Evolutionary conservation across 53 echinoderm and acorn worm genomes (phyloP), one percentile per base, ranked within the genome.

Genomic region (Zoroaster sp.): DNA sequence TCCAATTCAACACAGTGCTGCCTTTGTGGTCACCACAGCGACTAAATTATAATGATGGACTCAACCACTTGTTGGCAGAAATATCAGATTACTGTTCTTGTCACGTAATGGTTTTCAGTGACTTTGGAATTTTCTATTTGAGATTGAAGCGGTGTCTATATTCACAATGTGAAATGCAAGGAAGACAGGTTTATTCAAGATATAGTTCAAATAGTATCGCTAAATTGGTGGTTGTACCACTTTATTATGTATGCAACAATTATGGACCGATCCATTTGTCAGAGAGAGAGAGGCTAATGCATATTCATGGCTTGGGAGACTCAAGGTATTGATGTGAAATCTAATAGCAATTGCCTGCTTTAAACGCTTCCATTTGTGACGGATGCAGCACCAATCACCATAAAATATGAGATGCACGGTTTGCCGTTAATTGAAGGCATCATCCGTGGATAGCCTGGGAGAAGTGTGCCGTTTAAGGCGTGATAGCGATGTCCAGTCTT

Each of bases 61-160:
- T 85, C 49, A 51, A 85, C 85, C 85, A 85, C 85, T 85, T 85
- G 85, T 85, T 85, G 69, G 51, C 71, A 71, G 71, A 49, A 46
- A 25, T 77, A 43, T 47, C 28, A 28, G 23, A 55, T 55, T 55
- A 25, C 63, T 11, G 0, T 25, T 59, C 28, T 10, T 9, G 28
- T 28, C 63, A 59, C 28, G 63, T 25, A 59, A 59, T 59, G 23
- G 10, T 9, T 28, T 28, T 2, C 7, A 55, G 59, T 25, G 0
- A 28, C 63, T 59, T 59, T 3, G 63, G 8, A 5, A 25, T 59
- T n/a, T 25, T 59, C 63, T n/a, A n/a, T 8, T 59, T 59, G 28
- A 59, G 21, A 25, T n/a, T 10, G 63, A 10, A 3, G 63, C 8
- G 21, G 8, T 28, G 21, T 20, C n/a, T 23, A 44, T 18, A 0